These are phyloP conservation scores for Chloroceryle inda DNA, from an alignment of 2,797 vertebrate species.

Conservation along the genomic window DNA sequence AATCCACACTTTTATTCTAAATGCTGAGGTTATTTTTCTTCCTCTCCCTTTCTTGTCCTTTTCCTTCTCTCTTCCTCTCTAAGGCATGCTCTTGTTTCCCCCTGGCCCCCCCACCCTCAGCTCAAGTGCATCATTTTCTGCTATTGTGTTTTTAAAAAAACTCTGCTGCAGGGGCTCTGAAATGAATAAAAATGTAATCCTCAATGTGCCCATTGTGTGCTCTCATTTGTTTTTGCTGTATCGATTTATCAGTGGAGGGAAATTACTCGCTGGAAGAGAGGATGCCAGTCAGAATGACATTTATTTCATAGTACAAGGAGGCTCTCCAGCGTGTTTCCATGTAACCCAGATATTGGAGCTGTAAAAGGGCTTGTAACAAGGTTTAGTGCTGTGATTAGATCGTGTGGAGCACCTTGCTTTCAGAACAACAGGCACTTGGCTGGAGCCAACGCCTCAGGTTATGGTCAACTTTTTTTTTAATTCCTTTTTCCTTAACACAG, in stretches of 20 bases:
- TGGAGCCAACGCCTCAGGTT: conserved; percentile 76
- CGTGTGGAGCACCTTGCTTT: conserved; percentile 82
- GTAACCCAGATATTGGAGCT: conserved; percentile 85
- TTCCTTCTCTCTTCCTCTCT: not conserved
- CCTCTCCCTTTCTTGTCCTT: not conserved
- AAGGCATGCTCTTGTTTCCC: not conserved
- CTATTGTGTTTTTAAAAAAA: conserved; percentile 79
- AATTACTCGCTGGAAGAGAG: conserved; percentile 83
- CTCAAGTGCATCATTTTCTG: conserved; percentile 81
- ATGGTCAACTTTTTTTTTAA: conserved; percentile 64
- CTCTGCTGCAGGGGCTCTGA: conserved; percentile 80
- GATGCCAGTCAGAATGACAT: conserved; percentile 86
- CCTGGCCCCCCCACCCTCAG: not conserved
- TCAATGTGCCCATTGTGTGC: conserved; percentile 76
- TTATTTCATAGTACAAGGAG: conserved; percentile 84
- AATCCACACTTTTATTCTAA: not conserved
- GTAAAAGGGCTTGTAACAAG: conserved; percentile 85
- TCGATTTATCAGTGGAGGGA: conserved; percentile 83
- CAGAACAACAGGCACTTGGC: conserved; percentile 80
- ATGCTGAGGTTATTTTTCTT: not conserved
- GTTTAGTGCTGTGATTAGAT: conserved; percentile 86
- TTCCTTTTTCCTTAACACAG: conserved; percentile 21
- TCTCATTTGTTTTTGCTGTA: conserved; percentile 84
- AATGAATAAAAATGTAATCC: conserved; percentile 85
- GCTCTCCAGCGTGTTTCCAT: conserved; percentile 83